Base-by-base conservation (phyloP, 2,797 vertebrate species). In the Zalophus californianus region DNA sequence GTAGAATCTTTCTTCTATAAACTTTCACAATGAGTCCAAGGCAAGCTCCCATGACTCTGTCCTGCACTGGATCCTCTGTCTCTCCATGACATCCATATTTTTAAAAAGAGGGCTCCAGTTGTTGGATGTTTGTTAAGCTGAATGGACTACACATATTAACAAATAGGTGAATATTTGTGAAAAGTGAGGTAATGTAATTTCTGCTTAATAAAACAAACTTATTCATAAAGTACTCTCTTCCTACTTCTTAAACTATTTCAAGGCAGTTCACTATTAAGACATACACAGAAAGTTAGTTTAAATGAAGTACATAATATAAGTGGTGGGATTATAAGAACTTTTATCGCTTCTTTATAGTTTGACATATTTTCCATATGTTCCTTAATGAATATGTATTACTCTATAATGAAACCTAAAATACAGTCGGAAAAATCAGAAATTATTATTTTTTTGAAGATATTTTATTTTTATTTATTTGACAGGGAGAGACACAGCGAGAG, bases 161-260 rank as follows among this genome's bases (percentile, higher is more conserved):
- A 78, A 15, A 38, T 10, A 8, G 2, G 48, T 68, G 16, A 3
- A 14, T 87, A 56, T 86, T 58, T 94, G 21, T 60, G 79, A 56
- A 84, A 87, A 94, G 35, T 48, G 25, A 91, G 16, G 14, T 60
- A 48, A 72, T 78, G 0, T 14, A 66, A 70, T 32, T 80, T 64
- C 50, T 72, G 23, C 23, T 90, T 48, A 78, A 84, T 48, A 48
- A 92, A 78, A 89, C 50, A 25, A 70, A 29, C 44, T 70, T 64
- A 93, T 52, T 86, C 56, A 52, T 66, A 38, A 85, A 50, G 32
- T n/a, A 38, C 50, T 38, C 20, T 88, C 50, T 86, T 87, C 27
- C 48, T 85, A 38, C 12, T 91, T 96, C n/a, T 78, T 87, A 93
- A 97, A 68, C 27, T 52, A 68, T 73, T 73, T 96, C 50, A 84